Evolutionary conservation across 2,797 vertebrate genomes (phyloP), one percentile per base, ranked within the genome.

Genomic region (Aldrovandia affinis): DNA sequence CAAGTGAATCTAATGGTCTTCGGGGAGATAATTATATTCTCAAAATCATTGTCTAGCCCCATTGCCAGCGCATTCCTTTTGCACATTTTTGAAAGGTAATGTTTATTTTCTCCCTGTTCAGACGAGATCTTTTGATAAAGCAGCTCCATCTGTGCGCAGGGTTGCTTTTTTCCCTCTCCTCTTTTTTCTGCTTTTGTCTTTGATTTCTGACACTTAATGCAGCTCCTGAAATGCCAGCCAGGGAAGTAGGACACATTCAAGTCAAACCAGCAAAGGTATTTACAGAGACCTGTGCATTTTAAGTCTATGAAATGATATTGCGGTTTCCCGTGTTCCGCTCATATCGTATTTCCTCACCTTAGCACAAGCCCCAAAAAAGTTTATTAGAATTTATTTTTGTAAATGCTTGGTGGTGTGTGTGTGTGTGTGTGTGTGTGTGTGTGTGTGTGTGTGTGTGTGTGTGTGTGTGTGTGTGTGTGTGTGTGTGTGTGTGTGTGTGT

Each of bases 1-100:
- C 86, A 84, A 80, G 84, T 87, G 86, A 89, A 86, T 55, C 79
- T 82, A 83, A 61, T 77, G 83, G 88, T 87, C 91, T 90, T 85
- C 80, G 78, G 90, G 89, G 91, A 91, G 88, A 88, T 88, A 88
- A 92, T 90, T 92, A 90, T 92, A 90, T 88, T 85, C 83, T 83
- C 88, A 70, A 88, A 92, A 86, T 83, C 55, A 89, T 89, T 89
- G 89, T 89, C 83, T 89, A 59, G 33, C 82, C 85, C 84, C 65
- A 75, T 84, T 86, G 77, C 86, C 87, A 84, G 84, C 84, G 83
- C 85, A 85, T 86, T 87, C 80, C 82, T 78, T 89, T 83, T 90
- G 85, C 87, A 84, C 81, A 81, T 83, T 85, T 87, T 80, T 83
- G 84, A 86, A 88, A 65, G 77, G 57, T 36, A 42, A 55, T 90